Conservation (phyloP, 2,888 invertebrate species). For the Venustoraphidia nigricollis region DNA sequence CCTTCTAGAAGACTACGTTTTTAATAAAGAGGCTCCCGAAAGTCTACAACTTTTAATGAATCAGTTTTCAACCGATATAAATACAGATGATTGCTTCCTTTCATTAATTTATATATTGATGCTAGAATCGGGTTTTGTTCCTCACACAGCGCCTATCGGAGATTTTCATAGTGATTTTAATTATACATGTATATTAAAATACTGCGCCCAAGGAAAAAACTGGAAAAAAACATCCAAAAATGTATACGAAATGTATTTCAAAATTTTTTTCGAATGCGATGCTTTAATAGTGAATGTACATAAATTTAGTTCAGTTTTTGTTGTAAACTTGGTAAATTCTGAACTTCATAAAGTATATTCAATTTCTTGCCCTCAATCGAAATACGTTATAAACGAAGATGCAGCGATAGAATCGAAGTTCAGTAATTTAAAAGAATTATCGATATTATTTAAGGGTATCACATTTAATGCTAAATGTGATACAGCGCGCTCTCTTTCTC, state of each 20-base stretch:
- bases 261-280: too few relatives aligned
- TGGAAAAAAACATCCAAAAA: too few relatives aligned
- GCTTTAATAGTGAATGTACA: too few relatives aligned
- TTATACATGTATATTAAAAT: conserved; percentile 14
- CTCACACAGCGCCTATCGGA: conserved; percentile 5
- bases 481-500: conserved; percentile 4
- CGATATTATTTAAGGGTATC: conserved; percentile 21
- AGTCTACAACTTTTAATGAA: too few relatives aligned
- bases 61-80: background rate
- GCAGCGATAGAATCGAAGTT: conserved; percentile 11
- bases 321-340: too few relatives aligned
- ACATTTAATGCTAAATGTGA: conserved; percentile 19
- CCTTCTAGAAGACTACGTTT: too few relatives aligned
- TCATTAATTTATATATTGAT: conserved; percentile 24
- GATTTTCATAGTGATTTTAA: conserved; percentile 16
- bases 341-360: too few relatives aligned
- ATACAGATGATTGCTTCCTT: conserved; percentile 20
- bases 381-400: conserved; percentile 15
- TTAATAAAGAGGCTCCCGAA: too few relatives aligned
- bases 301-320: too few relatives aligned
- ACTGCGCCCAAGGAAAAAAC: too few relatives aligned
- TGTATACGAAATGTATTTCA: too few relatives aligned
- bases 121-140: conserved; percentile 25
- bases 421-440: conserved; percentile 21
- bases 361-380: conserved; percentile 4